A percentile compares a stretch with the other conserved stretches of the same genome.
phyloP scores from a whole-genome alignment of 2,113 vertebrate genomes.

The Nesogale talazaci region DNA sequence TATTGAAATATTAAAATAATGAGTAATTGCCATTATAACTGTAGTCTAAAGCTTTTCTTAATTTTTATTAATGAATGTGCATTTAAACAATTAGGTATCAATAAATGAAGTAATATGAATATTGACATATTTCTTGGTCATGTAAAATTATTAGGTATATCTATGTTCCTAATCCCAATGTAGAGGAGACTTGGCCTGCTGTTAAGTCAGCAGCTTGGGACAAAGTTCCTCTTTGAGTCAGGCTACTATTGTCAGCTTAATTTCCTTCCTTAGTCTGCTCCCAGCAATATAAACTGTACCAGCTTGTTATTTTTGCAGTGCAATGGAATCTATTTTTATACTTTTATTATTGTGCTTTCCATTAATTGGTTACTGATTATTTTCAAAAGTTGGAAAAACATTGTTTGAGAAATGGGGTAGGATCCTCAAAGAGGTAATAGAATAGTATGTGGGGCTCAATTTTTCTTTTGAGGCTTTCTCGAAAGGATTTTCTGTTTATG shows the following conservation, averaged over 20 bases:
- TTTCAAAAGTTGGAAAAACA: background rate
- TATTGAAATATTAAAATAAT: background rate
- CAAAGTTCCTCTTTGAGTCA: constrained; percentile 12
- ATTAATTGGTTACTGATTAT: background rate
- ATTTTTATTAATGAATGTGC: background rate
- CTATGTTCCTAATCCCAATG: background rate
- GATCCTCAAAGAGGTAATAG: background rate
- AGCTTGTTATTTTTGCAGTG: background rate
- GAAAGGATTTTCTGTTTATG: background rate
- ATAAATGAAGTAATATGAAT: background rate
- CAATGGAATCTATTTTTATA: constrained; percentile 3
- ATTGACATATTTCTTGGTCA: background rate
- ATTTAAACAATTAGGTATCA: background rate
- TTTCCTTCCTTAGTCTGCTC: constrained; percentile 1
- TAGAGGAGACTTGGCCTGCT: background rate
- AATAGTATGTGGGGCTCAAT: background rate
- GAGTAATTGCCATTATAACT: background rate
- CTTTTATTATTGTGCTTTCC: constrained; percentile 1
- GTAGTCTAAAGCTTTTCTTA: background rate
- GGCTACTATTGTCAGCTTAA: background rate
- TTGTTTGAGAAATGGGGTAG: background rate
- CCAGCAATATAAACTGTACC: background rate
- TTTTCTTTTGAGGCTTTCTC: background rate
- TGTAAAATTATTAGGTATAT: background rate
- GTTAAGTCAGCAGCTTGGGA: background rate